Percentiles rank a stretch among this genome's conserved stretches.
These are phyloP conservation scores for Enhydra lutris DNA, from an alignment of 2,113 vertebrate species.

Conservation along the genomic window DNA sequence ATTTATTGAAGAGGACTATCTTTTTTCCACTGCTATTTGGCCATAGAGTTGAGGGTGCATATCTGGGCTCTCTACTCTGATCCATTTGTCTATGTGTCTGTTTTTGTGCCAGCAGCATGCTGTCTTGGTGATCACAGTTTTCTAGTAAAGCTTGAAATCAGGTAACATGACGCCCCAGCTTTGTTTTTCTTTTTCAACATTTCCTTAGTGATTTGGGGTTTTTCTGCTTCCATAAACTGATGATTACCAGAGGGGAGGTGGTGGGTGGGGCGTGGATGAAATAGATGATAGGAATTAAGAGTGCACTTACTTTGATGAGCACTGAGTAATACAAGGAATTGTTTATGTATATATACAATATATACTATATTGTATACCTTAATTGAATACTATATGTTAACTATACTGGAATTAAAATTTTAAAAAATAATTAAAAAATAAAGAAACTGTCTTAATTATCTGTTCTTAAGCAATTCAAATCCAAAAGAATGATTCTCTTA, in stretches of 20 bases:
- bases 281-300: background rate
- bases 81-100: too few species aligned
- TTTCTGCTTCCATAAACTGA: background rate
- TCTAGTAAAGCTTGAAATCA: too few species aligned
- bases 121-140: too few species aligned
- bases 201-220: too few species aligned
- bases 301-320: background rate
- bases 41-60: too few species aligned
- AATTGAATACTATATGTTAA: background rate
- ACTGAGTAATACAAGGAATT: background rate
- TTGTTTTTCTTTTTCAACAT: too few species aligned
- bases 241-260: background rate
- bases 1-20: too few species aligned
- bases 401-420: background rate
- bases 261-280: background rate
- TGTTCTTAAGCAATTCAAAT: background rate
- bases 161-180: too few species aligned
- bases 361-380: background rate
- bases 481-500: background rate
- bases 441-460: background rate
- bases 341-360: too few species aligned
- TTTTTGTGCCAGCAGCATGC: too few species aligned
- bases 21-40: too few species aligned
- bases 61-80: too few species aligned
- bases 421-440: background rate